Base-by-base conservation (phyloP, 2,113 vertebrate genomes). In the Podilymbus podiceps region DNA sequence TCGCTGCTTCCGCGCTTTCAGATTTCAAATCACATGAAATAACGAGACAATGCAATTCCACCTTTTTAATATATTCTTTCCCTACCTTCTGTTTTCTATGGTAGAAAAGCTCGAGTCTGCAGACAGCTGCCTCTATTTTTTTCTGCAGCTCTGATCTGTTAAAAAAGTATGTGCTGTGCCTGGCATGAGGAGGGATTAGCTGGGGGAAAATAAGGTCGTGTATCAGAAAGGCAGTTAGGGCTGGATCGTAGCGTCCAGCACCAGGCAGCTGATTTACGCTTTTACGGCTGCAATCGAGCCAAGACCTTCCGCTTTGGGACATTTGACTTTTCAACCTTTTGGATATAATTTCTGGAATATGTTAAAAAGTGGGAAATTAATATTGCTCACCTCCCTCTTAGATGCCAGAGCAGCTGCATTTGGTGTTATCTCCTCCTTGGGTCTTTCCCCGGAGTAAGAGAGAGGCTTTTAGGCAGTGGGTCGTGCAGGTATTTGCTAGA, bases 241-340 rank as follows among this genome's bases (percentile, higher is more conserved):
- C 62, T 17, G 62, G 46, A 9, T 14, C 16, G 5, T 5, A n/a
- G n/a, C 47, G 3, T 12, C 19, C 56, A 13, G 66, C 63, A 33
- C n/a, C 73, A 23, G 14, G 4, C 2, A 0, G 42, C 72, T 47
- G 25, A 35, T 18, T 49, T 42, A 9, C 12, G 6, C 18, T 21
- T 11, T 42, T 27, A 12, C 10, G 38, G 59, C 31, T 60, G 40
- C 21, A 21, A 46, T 49, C 16, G 3, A 7, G 9, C 16, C 0
- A 0, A 44, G 35, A 28, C 58, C 16, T 84, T 22, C 27, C 38
- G 3, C 44, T 46, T 33, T 7, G 8, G 31, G 33, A 6, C 44
- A 9, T 15, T 46, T 8, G 12, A 17, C 31, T 69, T 58, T 53
- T 28, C 62, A 35, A 6, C 12, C 44, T 83, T 18, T 60, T 50